Conservation (phyloP, 2,797 vertebrate species). For the Silurus aristotelis region DNA sequence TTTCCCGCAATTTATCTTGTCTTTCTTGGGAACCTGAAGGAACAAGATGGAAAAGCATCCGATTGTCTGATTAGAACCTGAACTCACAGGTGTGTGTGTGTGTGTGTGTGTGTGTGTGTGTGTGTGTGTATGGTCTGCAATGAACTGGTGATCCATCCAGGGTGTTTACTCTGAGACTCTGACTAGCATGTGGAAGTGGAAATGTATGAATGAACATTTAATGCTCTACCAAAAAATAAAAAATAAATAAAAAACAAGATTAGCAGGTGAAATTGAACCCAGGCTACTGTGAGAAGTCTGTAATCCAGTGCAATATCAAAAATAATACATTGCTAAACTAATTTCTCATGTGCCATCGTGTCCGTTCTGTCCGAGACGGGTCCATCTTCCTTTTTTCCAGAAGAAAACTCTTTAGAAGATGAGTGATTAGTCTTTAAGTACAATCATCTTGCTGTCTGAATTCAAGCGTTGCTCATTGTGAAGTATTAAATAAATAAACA, state of each 20-base stretch:
- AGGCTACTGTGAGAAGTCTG: background rate
- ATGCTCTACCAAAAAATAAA: too few species aligned
- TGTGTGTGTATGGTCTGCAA: background rate
- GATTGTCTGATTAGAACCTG: background rate
- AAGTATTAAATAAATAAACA: background rate
- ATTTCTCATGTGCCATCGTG: background rate
- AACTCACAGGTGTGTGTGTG: background rate
- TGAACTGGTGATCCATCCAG: background rate
- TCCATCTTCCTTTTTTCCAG: too few species aligned
- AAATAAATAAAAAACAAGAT: too few species aligned
- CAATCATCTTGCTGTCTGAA: background rate
- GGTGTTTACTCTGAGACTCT: background rate
- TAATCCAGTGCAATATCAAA: background rate
- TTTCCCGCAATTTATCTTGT: constrained; percentile 94
- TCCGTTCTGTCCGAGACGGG: background rate
- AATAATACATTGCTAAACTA: background rate
- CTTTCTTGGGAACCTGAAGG: constrained; percentile 91
- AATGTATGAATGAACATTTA: background rate
- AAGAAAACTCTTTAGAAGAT: too few species aligned
- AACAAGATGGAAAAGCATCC: background rate
- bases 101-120: background rate
- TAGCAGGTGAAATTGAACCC: background rate
- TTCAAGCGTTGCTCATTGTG: background rate
- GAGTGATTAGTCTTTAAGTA: background rate
- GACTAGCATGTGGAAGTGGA: background rate